Evolutionary conservation across 2,797 vertebrate species (phyloP).

Genomic region (Neosilurus mollespiculum): DNA sequence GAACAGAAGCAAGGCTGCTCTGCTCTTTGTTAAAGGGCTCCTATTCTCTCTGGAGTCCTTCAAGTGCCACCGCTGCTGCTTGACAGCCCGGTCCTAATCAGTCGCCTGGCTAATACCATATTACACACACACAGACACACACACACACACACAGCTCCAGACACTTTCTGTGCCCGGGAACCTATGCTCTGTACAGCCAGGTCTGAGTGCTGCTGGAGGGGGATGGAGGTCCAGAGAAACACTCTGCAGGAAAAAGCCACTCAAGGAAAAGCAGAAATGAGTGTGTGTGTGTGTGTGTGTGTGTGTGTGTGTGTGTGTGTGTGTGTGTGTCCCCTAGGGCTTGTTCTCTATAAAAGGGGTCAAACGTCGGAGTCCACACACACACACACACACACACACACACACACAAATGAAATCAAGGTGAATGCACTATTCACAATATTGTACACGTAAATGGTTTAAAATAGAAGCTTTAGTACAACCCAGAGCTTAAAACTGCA

Average conservation of each 20-base stretch:
- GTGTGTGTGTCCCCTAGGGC: conserved; percentile 41
- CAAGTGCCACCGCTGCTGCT: conserved; percentile 52
- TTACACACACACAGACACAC: conserved; percentile 13
- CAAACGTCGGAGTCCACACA: conserved; percentile 41
- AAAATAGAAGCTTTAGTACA: neutral
- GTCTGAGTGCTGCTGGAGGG: conserved; percentile 42
- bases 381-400: conserved; percentile 7
- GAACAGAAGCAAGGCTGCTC: conserved; percentile 51
- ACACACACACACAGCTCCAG: conserved; percentile 25
- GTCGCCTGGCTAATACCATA: conserved; percentile 55
- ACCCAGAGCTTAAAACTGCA: neutral
- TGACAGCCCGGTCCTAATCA: conserved; percentile 53
- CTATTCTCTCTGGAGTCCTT: conserved; percentile 56
- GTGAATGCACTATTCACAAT: neutral
- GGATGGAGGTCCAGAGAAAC: conserved; percentile 34
- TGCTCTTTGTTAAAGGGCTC: conserved; percentile 66
- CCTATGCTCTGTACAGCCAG: neutral
- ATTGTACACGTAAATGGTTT: no score
- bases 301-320: neutral
- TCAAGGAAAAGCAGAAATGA: conserved; percentile 43
- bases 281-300: conserved; percentile 38
- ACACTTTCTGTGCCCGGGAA: conserved; percentile 20
- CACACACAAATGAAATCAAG: conserved; percentile 19
- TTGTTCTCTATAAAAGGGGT: conserved; percentile 59
- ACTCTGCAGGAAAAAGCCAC: conserved; percentile 56